Base-by-base conservation (phyloP, 2,888 invertebrate genomes). In the Caenorhabditis becei region DNA sequence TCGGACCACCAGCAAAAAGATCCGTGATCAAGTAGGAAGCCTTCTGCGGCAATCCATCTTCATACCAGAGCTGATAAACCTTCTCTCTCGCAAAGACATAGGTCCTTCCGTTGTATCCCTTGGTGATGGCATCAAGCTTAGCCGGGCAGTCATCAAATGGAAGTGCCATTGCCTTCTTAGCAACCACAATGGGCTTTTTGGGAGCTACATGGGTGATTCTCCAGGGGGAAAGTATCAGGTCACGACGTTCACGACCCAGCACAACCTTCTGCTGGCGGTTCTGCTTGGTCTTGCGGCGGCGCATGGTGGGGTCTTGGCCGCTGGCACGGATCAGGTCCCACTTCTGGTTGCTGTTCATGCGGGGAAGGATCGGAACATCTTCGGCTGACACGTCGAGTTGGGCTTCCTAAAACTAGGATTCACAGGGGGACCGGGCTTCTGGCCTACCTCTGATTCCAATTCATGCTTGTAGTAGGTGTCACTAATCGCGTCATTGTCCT, bases 11-110 rank as follows among this genome's bases (percentile, higher is more conserved):
- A 20, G 81, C 77, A 71, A 89, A 89, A 32, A 89, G 56, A 18
- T 89, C 88, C 10, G 77, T 66, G 65, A 89, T 84, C n/a, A 83
- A 62, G 79, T 77, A 88, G 14, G 87, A 86, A 24, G 82, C 85
- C 74, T 86, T 87, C 62, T 89, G 89, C 53, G 87, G 89, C 2
- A 89, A 81, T 11, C 88, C 88, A 67, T 87, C 79, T 32, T 87
- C 83, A 28, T 83, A 80, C 87, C 87, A 89, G n/a, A 88, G 78
- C 70, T 89, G 88, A 58, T 88, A 89, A 24, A 89, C 89, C 56
- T 72, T 77, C 26, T 88, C 87, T 20, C 87, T 81, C 10, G 89
- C 83, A 67, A 89, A 89, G 37, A 88, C 81, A 81, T 89, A 89
- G 0, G 87, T 88, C 28, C 88, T 83, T 24, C 85, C 84, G 65